Conservation (phyloP, 64 coral and sea anemone species). For the Orbicella faveolata region DNA sequence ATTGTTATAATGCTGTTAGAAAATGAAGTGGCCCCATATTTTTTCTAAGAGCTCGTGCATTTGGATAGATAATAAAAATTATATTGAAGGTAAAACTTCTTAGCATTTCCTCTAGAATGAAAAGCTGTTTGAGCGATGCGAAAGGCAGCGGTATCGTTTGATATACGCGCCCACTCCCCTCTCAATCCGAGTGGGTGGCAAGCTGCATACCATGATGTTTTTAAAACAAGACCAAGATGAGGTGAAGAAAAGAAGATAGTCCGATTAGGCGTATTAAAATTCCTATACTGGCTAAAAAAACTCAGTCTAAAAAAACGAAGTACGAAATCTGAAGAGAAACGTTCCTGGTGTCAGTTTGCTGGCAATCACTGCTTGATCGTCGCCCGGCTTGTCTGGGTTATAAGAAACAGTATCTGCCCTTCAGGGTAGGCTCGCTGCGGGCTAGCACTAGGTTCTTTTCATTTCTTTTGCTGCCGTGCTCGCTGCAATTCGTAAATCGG, state of each 20-base stretch:
- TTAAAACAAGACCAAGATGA: neutral
- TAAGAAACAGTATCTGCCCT: constrained; percentile 7
- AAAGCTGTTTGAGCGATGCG: neutral
- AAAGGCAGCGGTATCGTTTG: constrained; percentile 2
- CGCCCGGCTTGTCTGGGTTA: neutral
- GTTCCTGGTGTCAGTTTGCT: constrained; percentile 1
- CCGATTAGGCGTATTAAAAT: neutral
- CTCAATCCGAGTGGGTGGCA: constrained; percentile 13
- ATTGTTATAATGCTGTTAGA: too few species aligned
- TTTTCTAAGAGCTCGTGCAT: neutral
- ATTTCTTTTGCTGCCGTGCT: neutral
- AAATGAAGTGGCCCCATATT: too few species aligned
- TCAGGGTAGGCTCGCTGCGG: neutral
- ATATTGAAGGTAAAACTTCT: too few species aligned
- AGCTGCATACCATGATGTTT: neutral
- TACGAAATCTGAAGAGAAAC: neutral
- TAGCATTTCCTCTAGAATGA: neutral
- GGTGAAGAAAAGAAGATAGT: too few species aligned
- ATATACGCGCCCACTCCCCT: neutral
- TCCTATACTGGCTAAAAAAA: neutral
- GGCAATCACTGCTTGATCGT: neutral
- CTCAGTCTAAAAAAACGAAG: constrained; percentile 18
- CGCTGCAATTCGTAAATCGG: neutral
- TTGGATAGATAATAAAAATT: too few species aligned
- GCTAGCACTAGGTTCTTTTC: neutral